A percentile compares a stretch with the other conserved stretches of the same genome.
phyloP scores from a whole-genome alignment of 2,113 vertebrate genomes.

The Saccopteryx bilineata region DNA sequence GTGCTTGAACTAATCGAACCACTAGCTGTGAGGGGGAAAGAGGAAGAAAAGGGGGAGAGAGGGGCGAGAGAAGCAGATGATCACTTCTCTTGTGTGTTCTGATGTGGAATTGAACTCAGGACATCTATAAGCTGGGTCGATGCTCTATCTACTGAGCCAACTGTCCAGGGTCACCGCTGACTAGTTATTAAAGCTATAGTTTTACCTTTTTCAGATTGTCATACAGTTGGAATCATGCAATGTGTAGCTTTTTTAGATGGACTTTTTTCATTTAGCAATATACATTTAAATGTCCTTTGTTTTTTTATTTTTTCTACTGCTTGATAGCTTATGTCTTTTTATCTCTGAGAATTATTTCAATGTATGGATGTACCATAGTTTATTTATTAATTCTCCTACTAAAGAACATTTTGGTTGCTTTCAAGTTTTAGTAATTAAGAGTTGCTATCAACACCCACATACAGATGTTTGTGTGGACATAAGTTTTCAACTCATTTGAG shows the following conservation, averaged over 20 bases:
- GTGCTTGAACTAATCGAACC: too few relatives aligned
- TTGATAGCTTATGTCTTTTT: neutral
- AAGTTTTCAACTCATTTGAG: neutral
- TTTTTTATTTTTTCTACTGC: neutral
- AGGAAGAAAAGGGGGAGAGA: too few relatives aligned
- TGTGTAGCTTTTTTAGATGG: neutral
- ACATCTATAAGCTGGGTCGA: too few relatives aligned
- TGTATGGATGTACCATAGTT: neutral
- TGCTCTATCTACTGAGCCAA: too few relatives aligned
- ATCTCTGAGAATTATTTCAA: neutral
- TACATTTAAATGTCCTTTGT: neutral
- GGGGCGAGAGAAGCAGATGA: too few relatives aligned
- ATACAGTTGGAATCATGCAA: neutral
- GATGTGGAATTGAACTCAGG: too few relatives aligned
- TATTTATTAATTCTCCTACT: neutral
- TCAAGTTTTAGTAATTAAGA: constrained; percentile 2
- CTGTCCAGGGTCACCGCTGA: too few relatives aligned
- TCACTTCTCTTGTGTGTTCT: too few relatives aligned
- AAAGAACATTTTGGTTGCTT: neutral
- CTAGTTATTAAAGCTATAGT: neutral
- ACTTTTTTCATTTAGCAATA: neutral
- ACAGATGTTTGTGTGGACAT: neutral
- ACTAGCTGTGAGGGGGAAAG: too few relatives aligned
- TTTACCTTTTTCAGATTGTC: constrained; percentile 44
- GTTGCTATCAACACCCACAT: neutral